Percentiles rank a stretch among this genome's conserved stretches.
Evolutionary conservation across 1,140 invertebrate species (phyloP).

Genomic region (Caligus rogercresseyi): DNA sequence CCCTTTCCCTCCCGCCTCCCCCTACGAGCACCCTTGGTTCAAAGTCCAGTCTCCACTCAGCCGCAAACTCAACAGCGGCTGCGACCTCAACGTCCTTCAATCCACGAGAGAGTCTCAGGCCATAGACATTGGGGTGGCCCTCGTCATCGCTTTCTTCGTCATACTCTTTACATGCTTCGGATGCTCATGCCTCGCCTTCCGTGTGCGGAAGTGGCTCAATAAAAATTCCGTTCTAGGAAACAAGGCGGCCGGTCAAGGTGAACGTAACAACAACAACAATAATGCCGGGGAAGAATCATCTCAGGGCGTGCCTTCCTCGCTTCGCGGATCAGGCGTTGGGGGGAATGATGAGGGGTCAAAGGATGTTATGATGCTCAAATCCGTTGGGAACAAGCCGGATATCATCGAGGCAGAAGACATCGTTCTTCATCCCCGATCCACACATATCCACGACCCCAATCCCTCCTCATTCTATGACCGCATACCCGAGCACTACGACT

Average conservation of each 20-base stretch:
- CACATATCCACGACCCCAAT: slow-evolving; percentile 24
- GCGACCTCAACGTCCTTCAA: slow-evolving; percentile 9
- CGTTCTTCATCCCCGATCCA: slow-evolving; percentile 45
- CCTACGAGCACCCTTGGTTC: slow-evolving; percentile 45
- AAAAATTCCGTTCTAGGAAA: slow-evolving; percentile 42
- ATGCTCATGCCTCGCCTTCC: slow-evolving; percentile 69
- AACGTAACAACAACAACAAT: slow-evolving; percentile 10
- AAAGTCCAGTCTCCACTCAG: neutral
- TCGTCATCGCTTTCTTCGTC: slow-evolving; percentile 85
- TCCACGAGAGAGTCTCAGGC: slow-evolving; percentile 35
- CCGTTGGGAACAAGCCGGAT: slow-evolving; percentile 47
- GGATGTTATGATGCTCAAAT: slow-evolving; percentile 24
- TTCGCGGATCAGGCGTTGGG: slow-evolving; percentile 28
- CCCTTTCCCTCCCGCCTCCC: slow-evolving; percentile 43
- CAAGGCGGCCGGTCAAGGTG: slow-evolving; percentile 21
- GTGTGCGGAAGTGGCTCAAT: slow-evolving; percentile 58
- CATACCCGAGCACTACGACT: slow-evolving; percentile 65
- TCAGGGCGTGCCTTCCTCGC: slow-evolving; percentile 17
- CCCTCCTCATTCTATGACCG: slow-evolving; percentile 19
- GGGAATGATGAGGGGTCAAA: slow-evolving; percentile 40
- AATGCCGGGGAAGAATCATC: neutral
- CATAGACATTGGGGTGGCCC: slow-evolving; percentile 66
- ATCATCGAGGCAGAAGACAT: slow-evolving; percentile 77
- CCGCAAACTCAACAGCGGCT: neutral
- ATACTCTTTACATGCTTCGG: slow-evolving; percentile 73